A percentile compares a stretch with the other conserved stretches of the same genome.
These are phyloP conservation scores for Dolichallabes microphthalmus DNA, from an alignment of 2,113 vertebrate genomes.

Conservation along the genomic window DNA sequence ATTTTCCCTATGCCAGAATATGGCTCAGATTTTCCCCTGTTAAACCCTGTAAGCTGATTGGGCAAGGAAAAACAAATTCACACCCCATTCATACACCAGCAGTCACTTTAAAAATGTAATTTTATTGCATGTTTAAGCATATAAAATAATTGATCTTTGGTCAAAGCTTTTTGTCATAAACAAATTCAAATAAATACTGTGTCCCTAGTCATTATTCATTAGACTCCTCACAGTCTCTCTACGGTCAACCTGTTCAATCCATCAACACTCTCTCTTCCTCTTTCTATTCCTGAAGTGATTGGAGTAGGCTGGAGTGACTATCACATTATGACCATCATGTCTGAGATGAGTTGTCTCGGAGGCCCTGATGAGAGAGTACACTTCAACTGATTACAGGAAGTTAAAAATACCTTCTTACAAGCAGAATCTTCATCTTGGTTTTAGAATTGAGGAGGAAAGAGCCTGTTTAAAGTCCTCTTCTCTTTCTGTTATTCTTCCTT, in stretches of 20 bases:
- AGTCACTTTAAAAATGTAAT: neutral
- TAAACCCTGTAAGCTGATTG: conserved; percentile 24
- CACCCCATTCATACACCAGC: neutral
- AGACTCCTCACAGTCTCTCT: neutral
- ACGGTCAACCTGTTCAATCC: conserved; percentile 6
- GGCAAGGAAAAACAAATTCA: conserved; percentile 18
- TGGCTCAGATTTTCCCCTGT: neutral
- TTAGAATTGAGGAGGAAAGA: conserved; percentile 2
- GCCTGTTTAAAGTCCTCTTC: neutral
- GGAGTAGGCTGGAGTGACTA: conserved; percentile 30
- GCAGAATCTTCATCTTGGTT: conserved; percentile 8
- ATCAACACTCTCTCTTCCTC: conserved; percentile 19
- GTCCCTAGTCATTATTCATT: neutral
- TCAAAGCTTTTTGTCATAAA: neutral
- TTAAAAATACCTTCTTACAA: conserved; percentile 60
- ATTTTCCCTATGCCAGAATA: neutral
- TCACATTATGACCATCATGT: conserved; percentile 3
- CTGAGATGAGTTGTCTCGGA: conserved; percentile 51
- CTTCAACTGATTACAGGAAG: conserved; percentile 58
- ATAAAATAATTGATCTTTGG: neutral
- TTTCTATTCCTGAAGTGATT: conserved; percentile 25
- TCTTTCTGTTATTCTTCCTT: neutral
- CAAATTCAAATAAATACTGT: neutral
- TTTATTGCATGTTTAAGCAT: neutral
- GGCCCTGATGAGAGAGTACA: conserved; percentile 55